phyloP scores from a whole-genome alignment of 2,888 invertebrate genomes.

The Agrotis ipsilon region DNA sequence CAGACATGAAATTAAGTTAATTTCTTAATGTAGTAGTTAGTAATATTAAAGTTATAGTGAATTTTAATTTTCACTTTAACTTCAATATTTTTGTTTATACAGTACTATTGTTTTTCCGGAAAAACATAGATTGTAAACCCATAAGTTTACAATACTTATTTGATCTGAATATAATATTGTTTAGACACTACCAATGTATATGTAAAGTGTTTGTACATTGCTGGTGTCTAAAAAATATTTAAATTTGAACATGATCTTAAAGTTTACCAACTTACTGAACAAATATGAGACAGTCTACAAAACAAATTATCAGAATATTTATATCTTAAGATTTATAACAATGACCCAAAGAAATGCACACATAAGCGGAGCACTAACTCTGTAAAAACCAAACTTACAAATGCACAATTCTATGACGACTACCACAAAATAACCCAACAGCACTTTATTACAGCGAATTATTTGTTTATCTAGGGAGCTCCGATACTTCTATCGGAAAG shows the following conservation, averaged over 20 bases:
- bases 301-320: too few species aligned
- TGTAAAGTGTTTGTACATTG: neutral
- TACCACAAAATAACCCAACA: slow-evolving; percentile 34
- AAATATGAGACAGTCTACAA: neutral
- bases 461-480: slow-evolving; percentile 78
- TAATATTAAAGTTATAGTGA: neutral
- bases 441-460: slow-evolving; percentile 49
- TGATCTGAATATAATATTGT: neutral
- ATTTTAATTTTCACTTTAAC: neutral
- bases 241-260: too few species aligned
- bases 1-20: neutral
- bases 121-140: neutral
- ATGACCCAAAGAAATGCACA: slow-evolving; percentile 38
- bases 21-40: neutral
- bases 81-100: neutral
- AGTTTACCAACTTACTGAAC: neutral
- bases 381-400: slow-evolving; percentile 17
- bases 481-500: slow-evolving; percentile 55
- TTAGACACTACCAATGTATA: neutral
- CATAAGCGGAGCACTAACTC: slow-evolving; percentile 29
- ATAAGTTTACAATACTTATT: neutral
- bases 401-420: slow-evolving; percentile 28
- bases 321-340: neutral
- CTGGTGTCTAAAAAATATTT: neutral
- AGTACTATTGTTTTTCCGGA: neutral